Conservation (phyloP, 1,140 invertebrate species). For the Drosophila pallidifrons region DNA sequence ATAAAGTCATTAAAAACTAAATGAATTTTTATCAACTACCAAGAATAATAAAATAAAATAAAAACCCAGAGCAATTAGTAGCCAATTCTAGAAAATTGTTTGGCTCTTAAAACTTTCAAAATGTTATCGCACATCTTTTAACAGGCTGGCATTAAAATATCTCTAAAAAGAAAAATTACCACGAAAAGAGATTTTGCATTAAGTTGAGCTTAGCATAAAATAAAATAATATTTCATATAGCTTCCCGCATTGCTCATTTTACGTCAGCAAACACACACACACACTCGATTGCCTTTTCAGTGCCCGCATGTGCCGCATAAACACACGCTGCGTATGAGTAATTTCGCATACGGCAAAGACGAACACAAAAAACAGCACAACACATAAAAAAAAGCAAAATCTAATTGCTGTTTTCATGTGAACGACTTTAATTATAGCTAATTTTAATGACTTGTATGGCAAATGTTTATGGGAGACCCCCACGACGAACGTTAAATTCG, state of each 20-base stretch:
- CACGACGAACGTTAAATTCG: constrained; percentile 12
- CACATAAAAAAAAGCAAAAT: constrained; percentile 30
- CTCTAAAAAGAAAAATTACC: no score
- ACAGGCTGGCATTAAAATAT: no score
- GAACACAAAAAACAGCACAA: neutral
- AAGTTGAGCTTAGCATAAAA: neutral
- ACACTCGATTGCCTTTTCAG: constrained; percentile 30
- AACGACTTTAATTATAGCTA: constrained; percentile 73
- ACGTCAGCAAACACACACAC: neutral
- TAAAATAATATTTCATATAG: constrained; percentile 3
- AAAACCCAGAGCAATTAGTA: no score
- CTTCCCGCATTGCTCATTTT: constrained; percentile 30
- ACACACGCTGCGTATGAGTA: constrained; percentile 55
- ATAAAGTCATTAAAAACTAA: no score
- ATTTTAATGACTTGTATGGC: constrained; percentile 72
- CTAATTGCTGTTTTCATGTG: constrained; percentile 62
- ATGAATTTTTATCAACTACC: no score
- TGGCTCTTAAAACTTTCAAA: no score
- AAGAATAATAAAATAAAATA: no score
- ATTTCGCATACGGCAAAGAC: constrained; percentile 31
- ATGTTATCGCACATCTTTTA: no score
- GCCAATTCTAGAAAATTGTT: no score
- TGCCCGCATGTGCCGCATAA: constrained; percentile 31
- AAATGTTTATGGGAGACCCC: constrained; percentile 46
- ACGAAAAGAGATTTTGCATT: no score